These are phyloP conservation scores for Diadumene lineata DNA, from an alignment of 92 coral and sea anemone species.

Conservation along the genomic window DNA sequence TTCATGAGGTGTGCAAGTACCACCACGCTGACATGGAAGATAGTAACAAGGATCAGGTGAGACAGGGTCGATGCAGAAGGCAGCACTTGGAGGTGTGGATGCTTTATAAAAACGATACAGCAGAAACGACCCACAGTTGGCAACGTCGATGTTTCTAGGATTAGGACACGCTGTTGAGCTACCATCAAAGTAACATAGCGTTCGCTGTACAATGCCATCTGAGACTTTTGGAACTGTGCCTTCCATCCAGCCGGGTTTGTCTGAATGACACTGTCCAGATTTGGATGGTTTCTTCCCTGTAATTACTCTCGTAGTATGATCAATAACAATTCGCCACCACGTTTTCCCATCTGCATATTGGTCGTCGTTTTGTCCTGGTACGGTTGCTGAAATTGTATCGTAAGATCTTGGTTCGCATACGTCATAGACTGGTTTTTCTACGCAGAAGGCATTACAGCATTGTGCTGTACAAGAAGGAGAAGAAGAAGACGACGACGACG, in stretches of 20 bases:
- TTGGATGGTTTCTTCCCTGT: not conserved
- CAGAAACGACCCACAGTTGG: not conserved
- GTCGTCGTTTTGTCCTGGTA: not conserved
- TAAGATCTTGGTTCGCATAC: not conserved
- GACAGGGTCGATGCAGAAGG: not conserved
- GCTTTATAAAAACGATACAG: not conserved
- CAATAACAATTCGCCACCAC: not conserved
- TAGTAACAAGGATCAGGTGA: constrained; percentile 53
- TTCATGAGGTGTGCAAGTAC: constrained; percentile 46
- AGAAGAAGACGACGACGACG: not conserved
- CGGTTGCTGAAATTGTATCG: not conserved
- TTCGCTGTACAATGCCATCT: not conserved
- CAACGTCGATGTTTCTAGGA: constrained; percentile 1
- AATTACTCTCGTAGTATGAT: not conserved
- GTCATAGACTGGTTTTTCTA: not conserved
- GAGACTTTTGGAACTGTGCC: not conserved
- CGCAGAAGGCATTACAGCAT: not conserved
- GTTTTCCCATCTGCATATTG: not conserved
- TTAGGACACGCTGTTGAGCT: not conserved
- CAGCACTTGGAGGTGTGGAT: not conserved
- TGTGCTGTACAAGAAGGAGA: too few species aligned
- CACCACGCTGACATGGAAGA: constrained; percentile 60
- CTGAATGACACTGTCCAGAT: not conserved
- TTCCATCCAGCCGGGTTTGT: constrained; percentile 6
- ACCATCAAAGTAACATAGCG: not conserved